phyloP scores from a whole-genome alignment of 2,113 vertebrate genomes.

The Recurvirostra avosetta region DNA sequence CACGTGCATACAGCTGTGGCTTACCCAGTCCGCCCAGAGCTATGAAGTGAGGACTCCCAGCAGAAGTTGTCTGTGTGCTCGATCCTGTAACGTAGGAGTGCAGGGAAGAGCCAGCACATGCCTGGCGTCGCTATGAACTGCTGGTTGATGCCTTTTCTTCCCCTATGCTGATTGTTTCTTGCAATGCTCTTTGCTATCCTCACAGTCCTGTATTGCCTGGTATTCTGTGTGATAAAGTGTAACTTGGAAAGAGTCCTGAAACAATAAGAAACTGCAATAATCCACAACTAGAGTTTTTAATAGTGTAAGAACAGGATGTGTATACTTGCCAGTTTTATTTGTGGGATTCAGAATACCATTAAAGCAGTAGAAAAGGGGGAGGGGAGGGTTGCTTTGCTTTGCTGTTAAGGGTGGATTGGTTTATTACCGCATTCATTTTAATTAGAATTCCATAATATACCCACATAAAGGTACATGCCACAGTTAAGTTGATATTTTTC shows the following conservation, averaged over 20 bases:
- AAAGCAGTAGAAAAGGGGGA: neutral
- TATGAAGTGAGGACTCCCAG: neutral
- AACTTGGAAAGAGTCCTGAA: conserved; percentile 58
- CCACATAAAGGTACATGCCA: conserved; percentile 55
- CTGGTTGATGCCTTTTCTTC: neutral
- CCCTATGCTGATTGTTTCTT: neutral
- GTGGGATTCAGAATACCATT: conserved; percentile 53
- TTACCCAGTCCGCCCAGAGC: accelerated
- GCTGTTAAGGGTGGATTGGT: conserved; percentile 40
- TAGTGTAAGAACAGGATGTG: conserved; percentile 40
- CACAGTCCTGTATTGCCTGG: neutral
- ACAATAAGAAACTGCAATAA: conserved; percentile 53
- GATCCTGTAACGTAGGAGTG: neutral
- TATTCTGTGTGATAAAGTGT: neutral
- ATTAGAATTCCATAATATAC: conserved; percentile 67
- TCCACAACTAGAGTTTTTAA: conserved; percentile 29
- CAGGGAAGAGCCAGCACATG: neutral
- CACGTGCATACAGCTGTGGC: accelerated
- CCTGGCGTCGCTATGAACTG: accelerated
- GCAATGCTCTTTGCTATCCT: neutral
- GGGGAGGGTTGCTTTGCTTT: neutral
- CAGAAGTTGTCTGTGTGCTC: neutral
- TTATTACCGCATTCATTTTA: conserved; percentile 63
- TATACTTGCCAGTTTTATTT: conserved; percentile 52
- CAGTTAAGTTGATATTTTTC: conserved; percentile 61